Evolutionary conservation across 2,113 vertebrate species (phyloP).

Genomic region (Emberiza fucata): DNA sequence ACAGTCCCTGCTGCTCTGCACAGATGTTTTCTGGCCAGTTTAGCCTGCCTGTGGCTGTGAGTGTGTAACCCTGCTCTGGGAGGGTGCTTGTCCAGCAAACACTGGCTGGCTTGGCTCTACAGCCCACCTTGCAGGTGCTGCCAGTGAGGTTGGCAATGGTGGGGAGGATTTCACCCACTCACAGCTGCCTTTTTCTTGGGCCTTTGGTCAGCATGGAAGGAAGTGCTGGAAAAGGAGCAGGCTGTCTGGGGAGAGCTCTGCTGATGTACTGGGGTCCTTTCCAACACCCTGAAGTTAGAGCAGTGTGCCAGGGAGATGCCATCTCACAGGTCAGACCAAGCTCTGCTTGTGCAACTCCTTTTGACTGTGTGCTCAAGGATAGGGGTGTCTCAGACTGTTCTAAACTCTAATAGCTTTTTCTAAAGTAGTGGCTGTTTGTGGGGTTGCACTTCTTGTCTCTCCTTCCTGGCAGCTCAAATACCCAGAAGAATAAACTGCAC

Average conservation of each 20-base stretch:
- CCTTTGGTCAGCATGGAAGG: background rate
- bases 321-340: background rate
- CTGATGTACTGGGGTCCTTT: background rate
- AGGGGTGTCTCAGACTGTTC: background rate
- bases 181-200: background rate
- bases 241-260: background rate
- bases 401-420: background rate
- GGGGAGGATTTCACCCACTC: background rate
- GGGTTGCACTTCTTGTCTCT: background rate
- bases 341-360: background rate
- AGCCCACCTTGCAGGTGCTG: background rate
- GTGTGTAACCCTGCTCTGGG: background rate
- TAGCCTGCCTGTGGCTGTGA: background rate
- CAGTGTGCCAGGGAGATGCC: background rate
- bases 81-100: background rate
- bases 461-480: background rate
- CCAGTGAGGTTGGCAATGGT: background rate
- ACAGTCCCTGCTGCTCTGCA: background rate
- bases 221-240: background rate
- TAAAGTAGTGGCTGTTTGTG: background rate
- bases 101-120: background rate
- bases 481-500: background rate
- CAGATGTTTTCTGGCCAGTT: background rate
- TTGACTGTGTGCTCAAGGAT: background rate
- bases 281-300: accelerated